Conservation (phyloP, 2,888 invertebrate genomes). For the Caenorhabditis macrosperma region DNA sequence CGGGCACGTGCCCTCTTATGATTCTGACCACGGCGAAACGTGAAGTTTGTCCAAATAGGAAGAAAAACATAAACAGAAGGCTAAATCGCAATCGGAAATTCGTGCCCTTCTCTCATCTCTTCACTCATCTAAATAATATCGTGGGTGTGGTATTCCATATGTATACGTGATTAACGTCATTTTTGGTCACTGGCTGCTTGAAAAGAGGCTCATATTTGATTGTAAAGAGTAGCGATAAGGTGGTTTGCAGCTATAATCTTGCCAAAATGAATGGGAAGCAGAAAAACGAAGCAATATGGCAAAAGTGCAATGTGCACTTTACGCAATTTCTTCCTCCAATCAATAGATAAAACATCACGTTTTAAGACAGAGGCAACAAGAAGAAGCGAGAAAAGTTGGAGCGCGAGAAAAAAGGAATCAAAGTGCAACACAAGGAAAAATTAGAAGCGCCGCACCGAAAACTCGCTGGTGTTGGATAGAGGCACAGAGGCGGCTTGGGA, state of each 20-base stretch:
- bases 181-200: constrained; percentile 8
- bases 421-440: constrained; percentile 47
- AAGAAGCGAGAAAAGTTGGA: neutral
- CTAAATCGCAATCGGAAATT: neutral
- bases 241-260: no score
- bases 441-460: constrained; percentile 52
- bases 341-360: neutral
- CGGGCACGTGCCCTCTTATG: constrained; percentile 28
- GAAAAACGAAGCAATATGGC: neutral
- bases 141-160: constrained; percentile 38
- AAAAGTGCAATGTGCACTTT: neutral
- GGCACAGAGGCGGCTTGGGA: constrained; percentile 32
- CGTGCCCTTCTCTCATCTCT: neutral
- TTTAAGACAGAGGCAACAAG: neutral
- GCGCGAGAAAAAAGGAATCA: constrained; percentile 35
- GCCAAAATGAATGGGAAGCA: no score
- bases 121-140: neutral
- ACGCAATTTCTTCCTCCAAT: neutral
- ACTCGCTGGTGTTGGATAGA: constrained; percentile 52
- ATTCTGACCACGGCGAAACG: neutral
- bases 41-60: constrained; percentile 4
- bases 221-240: neutral
- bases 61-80: neutral
- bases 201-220: constrained; percentile 23
- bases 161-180: constrained; percentile 20